A percentile compares a stretch with the other conserved stretches of the same genome.
phyloP scores from a whole-genome alignment of 30 jellyfish, hydroid and myxozoan species.

The Catostylus mosaicus region DNA sequence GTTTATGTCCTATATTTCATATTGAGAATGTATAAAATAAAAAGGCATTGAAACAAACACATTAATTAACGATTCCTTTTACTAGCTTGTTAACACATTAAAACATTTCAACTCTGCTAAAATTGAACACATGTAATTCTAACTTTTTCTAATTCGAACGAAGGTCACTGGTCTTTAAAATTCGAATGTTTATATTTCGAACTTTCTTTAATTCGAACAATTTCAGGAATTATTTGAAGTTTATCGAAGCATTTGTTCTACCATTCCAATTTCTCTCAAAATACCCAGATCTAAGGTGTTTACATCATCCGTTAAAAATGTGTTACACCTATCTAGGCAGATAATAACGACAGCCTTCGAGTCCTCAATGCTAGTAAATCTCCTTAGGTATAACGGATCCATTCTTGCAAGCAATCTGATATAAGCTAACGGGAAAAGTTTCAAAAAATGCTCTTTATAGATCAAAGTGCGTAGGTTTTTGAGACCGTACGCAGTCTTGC shows the following conservation, averaged over 20 bases:
- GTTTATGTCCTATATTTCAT: too few relatives aligned
- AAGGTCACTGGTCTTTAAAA: too few relatives aligned
- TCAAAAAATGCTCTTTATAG: not conserved
- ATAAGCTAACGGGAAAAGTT: slow-evolving; percentile 25
- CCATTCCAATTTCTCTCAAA: slow-evolving; percentile 6
- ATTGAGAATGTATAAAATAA: too few relatives aligned
- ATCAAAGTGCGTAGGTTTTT: slow-evolving; percentile 11
- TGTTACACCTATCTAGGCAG: not conserved
- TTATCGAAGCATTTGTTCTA: slow-evolving; percentile 2
- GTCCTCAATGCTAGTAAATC: not conserved
- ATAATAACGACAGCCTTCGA: not conserved
- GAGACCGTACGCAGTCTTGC: not conserved
- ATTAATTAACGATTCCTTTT: too few relatives aligned
- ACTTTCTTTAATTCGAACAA: too few relatives aligned
- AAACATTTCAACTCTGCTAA: too few relatives aligned
- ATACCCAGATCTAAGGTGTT: slow-evolving; percentile 15
- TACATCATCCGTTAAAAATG: not conserved
- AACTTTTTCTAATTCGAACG: too few relatives aligned
- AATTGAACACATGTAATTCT: too few relatives aligned
- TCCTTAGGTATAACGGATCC: slow-evolving; percentile 47
- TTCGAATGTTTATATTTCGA: too few relatives aligned
- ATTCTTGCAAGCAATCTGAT: slow-evolving; percentile 26
- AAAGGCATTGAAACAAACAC: too few relatives aligned
- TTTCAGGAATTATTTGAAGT: too few relatives aligned
- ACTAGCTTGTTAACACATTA: too few relatives aligned